phyloP scores from a whole-genome alignment of 1,140 invertebrate species.

The Cydia strobilella region DNA sequence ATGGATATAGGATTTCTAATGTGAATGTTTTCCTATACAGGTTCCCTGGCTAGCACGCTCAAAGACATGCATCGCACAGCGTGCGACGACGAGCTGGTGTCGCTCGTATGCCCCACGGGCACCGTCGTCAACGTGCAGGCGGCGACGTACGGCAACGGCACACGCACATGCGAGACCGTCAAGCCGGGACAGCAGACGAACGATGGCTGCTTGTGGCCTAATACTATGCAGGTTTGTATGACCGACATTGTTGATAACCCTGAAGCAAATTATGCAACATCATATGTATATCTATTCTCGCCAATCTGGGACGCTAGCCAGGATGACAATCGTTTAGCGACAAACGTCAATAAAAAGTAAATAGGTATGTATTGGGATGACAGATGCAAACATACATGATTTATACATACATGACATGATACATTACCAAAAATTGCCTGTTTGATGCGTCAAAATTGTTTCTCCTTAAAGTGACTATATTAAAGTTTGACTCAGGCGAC shows the following conservation, averaged over 20 bases:
- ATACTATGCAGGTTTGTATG: constrained; percentile 78
- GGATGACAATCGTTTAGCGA: no score
- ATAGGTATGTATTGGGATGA: no score
- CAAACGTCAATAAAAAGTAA: no score
- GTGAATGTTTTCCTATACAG: constrained; percentile 47
- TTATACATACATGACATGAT: no score
- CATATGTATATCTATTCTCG: no score
- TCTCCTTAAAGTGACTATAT: no score
- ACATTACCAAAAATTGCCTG: no score
- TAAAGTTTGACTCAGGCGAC: no score
- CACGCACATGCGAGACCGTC: constrained; percentile 63
- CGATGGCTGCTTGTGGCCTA: constrained; percentile 74
- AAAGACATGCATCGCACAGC: constrained; percentile 91
- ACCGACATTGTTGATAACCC: not conserved
- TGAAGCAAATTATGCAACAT: no score
- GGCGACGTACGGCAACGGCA: constrained; percentile 79
- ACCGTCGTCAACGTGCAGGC: constrained; percentile 91
- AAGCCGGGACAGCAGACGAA: constrained; percentile 67
- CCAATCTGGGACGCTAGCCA: no score
- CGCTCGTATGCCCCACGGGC: constrained; percentile 89
- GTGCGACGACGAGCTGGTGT: constrained; percentile 91
- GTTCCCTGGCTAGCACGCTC: constrained; percentile 90
- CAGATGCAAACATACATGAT: no score
- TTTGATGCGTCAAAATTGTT: no score
- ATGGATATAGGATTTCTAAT: not conserved